phyloP scores from a whole-genome alignment of 2,797 vertebrate genomes.

The Enoplosus armatus region DNA sequence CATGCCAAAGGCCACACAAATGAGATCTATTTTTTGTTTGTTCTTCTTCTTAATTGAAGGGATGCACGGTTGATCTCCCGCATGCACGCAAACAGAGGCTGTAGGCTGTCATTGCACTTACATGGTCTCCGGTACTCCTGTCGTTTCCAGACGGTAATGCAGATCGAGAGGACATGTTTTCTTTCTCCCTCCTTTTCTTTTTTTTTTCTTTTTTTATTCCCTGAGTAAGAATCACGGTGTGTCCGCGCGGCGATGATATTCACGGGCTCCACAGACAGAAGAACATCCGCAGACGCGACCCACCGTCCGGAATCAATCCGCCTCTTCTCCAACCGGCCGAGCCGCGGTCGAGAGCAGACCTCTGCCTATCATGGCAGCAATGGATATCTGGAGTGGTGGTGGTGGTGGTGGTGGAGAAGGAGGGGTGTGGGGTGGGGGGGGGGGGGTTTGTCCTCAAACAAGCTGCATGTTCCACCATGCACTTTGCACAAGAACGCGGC shows the following conservation, averaged over 20 bases:
- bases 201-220: too few relatives aligned
- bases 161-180: constrained; percentile 90
- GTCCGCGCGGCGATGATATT: constrained; percentile 58
- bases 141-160: constrained; percentile 92
- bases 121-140: constrained; percentile 89
- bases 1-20: constrained; percentile 43
- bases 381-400: constrained; percentile 72
- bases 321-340: constrained; percentile 76
- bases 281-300: constrained; percentile 75
- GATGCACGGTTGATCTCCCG: constrained; percentile 46
- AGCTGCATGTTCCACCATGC: constrained; percentile 79
- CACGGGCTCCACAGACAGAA: constrained; percentile 69
- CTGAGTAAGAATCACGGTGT: constrained; percentile 78
- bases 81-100: constrained; percentile 59
- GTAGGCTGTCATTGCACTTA: constrained; percentile 83
- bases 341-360: constrained; percentile 79
- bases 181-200: too few relatives aligned
- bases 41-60: too few relatives aligned
- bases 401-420: too few relatives aligned
- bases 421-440: too few relatives aligned
- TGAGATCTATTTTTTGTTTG: constrained; percentile 5
- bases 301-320: constrained; percentile 80
- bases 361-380: constrained; percentile 86
- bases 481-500: constrained; percentile 56
- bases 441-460: constrained; percentile 79